Percentiles rank a stretch among this genome's conserved stretches.
Conservation (phyloP, 2,888 invertebrate species). For the Sinelater perroti region DNA sequence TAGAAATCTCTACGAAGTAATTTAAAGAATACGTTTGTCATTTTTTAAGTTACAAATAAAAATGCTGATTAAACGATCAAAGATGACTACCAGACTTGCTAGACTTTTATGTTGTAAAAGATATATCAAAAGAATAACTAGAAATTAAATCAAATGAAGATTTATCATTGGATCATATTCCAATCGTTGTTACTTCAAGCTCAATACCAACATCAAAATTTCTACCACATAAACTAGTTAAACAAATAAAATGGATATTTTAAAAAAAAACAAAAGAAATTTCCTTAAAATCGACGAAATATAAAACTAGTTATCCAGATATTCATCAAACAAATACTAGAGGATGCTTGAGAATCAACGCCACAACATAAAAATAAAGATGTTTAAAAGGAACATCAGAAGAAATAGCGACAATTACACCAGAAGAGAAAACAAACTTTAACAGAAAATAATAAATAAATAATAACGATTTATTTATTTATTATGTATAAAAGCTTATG, state of each 20-base stretch:
- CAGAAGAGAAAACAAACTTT: constrained; percentile 1
- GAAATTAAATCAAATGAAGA: constrained; percentile 31
- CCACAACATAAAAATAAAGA: constrained; percentile 5
- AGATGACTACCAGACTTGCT: constrained; percentile 35
- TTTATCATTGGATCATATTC: constrained; percentile 29
- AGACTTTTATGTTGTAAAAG: constrained; percentile 37
- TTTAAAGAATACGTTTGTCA: neutral
- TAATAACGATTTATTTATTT: constrained; percentile 2
- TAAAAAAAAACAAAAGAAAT: neutral
- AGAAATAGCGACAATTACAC: neutral
- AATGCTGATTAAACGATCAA: constrained; percentile 37
- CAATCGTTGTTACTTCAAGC: constrained; percentile 13
- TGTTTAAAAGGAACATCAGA: neutral
- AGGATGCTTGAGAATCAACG: constrained; percentile 10
- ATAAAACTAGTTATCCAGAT: constrained; percentile 3
- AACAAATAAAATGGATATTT: constrained; percentile 7
- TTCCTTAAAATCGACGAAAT: too few species aligned
- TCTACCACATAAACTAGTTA: neutral
- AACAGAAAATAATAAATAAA: constrained; percentile 2
- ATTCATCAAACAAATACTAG: constrained; percentile 6
- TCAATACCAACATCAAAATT: constrained; percentile 4
- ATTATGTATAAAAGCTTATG: neutral
- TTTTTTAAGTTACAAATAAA: constrained; percentile 35
- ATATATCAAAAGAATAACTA: constrained; percentile 17
- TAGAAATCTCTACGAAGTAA: constrained; percentile 11